Evolutionary conservation across 2,888 invertebrate genomes (phyloP).

Genomic region (Limenitis camilla): DNA sequence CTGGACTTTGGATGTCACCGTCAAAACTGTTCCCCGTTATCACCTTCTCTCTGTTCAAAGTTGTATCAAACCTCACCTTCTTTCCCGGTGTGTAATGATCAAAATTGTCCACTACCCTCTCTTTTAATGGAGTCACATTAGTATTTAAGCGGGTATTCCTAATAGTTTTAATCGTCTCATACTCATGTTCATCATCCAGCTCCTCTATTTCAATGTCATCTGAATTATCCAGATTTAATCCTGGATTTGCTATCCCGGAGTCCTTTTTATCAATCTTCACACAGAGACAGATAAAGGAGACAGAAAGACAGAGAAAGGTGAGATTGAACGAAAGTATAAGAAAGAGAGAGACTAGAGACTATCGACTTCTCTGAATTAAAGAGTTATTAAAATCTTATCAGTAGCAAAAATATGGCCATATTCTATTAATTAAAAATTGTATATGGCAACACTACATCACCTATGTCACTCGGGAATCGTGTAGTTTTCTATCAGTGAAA

Average conservation of each 20-base stretch:
- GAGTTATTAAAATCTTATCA: no score
- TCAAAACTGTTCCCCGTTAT: slow-evolving; percentile 70
- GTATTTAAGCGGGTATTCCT: slow-evolving; percentile 60
- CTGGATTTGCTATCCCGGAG: slow-evolving; percentile 65
- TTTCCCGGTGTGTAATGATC: slow-evolving; percentile 56
- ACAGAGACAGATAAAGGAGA: no score
- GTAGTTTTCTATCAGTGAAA: no score
- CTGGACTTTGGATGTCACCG: slow-evolving; percentile 57
- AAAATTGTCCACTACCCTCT: slow-evolving; percentile 39
- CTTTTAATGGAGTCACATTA: slow-evolving; percentile 61
- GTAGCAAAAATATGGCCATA: no score
- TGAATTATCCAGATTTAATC: slow-evolving; percentile 59
- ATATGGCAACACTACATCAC: no score
- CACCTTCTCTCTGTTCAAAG: slow-evolving; percentile 62
- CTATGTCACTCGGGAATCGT: no score
- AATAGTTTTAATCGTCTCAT: slow-evolving; percentile 62
- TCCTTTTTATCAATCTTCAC: slow-evolving; percentile 43
- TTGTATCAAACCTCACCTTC: slow-evolving; percentile 67
- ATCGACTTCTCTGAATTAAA: no score
- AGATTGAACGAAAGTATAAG: no score
- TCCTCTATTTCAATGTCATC: slow-evolving; percentile 67
- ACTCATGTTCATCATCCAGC: slow-evolving; percentile 54
- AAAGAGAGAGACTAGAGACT: no score
- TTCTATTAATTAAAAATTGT: no score
- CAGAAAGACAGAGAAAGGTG: no score